Base-by-base conservation (phyloP, 2,888 invertebrate species). In the Drosophila infuscata region DNA sequence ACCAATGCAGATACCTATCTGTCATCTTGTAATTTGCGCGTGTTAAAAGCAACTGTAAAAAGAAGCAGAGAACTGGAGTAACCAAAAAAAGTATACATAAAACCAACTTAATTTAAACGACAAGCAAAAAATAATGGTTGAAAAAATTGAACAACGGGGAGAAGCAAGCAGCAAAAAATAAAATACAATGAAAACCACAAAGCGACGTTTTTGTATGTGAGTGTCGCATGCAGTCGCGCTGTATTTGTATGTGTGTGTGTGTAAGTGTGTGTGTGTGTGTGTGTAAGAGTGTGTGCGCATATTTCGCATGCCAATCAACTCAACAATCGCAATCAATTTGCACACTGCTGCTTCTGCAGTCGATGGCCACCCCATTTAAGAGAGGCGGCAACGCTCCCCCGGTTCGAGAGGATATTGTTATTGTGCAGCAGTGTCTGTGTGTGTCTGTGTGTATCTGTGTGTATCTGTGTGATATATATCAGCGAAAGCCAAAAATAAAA, bases 261-360 rank as follows among this genome's bases (percentile, higher is more conserved):
- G 4, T n/a, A 11, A 6, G 35, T 53, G 29, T 63, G 41, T 32
- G 25, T 33, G 35, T 49, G 25, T 30, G 29, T 52, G 46, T 68
- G 36, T 29, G 49, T 49, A 46, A 46, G 43, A 52, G 33, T 57
- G 49, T 60, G 49, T 70, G 60, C 69, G 65, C 70, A 74, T 87
- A 84, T 80, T 87, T 82, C 83, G 87, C 81, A 84, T 91, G 89
- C 91, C 89, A 89, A 89, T 89, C 89, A 89, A 89, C 88, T 89
- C 90, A 89, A 84, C 90, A 89, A 90, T 90, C 80, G 91, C 89
- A 91, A 91, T 89, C 89, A 91, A 89, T 89, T 89, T 90, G 75
- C 82, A 67, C 79, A 72, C 78, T 78, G 71, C 74, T 69, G 72
- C 74, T 65, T 65, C 70, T 57, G 77, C 77, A 70, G 77, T 69